These are phyloP conservation scores for Opisthocomus hoazin DNA, from an alignment of 2,113 vertebrate genomes.

Conservation along the genomic window DNA sequence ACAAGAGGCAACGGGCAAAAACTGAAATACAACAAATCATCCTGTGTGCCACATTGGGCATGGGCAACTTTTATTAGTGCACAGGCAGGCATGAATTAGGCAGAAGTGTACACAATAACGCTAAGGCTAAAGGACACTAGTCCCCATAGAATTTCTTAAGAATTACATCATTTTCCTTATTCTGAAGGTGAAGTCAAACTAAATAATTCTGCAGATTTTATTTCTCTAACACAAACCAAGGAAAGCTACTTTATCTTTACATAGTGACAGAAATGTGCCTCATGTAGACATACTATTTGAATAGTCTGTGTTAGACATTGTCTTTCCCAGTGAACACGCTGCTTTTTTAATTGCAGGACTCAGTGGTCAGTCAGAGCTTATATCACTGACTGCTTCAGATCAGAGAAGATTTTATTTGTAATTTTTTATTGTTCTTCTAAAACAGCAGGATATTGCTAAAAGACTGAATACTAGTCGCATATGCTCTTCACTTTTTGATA, in stretches of 20 bases:
- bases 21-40: neutral
- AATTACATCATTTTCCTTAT: neutral
- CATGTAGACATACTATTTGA: neutral
- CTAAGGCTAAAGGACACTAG: neutral
- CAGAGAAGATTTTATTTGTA: neutral
- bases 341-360: neutral
- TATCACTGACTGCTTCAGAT: neutral
- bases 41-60: neutral
- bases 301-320: neutral
- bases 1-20: neutral
- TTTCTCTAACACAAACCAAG: neutral
- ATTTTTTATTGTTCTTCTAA: neutral
- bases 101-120: neutral
- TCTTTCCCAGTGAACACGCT: neutral
- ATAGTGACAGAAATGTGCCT: neutral
- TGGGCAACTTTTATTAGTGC: neutral
- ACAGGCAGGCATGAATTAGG: neutral
- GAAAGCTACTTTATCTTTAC: neutral
- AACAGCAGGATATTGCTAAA: neutral
- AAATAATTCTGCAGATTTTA: neutral
- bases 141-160: neutral
- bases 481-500: neutral
- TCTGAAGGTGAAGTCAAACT: neutral
- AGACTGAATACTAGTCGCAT: neutral
- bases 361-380: neutral